Evolutionary conservation across 2,888 invertebrate species (phyloP), one percentile per base, ranked within the genome.

Genomic region (Hartigia nigra): DNA sequence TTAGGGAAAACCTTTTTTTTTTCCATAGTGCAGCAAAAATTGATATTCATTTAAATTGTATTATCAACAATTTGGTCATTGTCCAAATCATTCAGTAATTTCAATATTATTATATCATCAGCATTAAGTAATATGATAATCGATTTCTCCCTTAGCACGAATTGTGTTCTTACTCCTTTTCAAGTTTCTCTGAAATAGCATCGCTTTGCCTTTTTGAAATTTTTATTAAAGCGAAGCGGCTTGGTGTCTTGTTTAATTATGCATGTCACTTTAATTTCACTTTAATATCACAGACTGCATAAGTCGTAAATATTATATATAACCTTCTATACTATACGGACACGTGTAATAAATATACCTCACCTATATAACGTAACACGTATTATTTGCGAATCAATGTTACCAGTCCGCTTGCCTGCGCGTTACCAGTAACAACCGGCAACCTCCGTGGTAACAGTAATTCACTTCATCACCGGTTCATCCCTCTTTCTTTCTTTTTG

Each of bases 381-480:
- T 14, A 31, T 72, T 77, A 77, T 74, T 77, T 39, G 77, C 77
- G 37, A 74, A 55, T 77, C 72, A 77, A 77, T 32, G 31, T 32
- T 14, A 72, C 31, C 72, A 31, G 32, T 32, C 36, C 76, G 36
- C 70, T 76, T 70, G 74, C 12, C 36, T 3, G 36, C n/a, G 72
- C 72, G 72, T 32, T 32, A 72, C 72, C 72, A 3, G 32, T 72
- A 31, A 72, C 31, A 32, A 72, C 72, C 31, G 31, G 14, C 72
- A 32, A 72, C 12, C 72, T 72, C 72, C 72, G 72, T 32, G 72
- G 31, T 31, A 32, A 31, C 32, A 72, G 31, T 72, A 72, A 72
- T 76, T 69, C 69, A 36, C 37, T 70, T 78, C 76, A 76, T 77
- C 39, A 12, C 12, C 69, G 70, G 76, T 36, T 4, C 32, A 31